A percentile compares a stretch with the other conserved stretches of the same genome.
Conservation (phyloP, 2,888 invertebrate species). For the Ormyrus nitidulus region DNA sequence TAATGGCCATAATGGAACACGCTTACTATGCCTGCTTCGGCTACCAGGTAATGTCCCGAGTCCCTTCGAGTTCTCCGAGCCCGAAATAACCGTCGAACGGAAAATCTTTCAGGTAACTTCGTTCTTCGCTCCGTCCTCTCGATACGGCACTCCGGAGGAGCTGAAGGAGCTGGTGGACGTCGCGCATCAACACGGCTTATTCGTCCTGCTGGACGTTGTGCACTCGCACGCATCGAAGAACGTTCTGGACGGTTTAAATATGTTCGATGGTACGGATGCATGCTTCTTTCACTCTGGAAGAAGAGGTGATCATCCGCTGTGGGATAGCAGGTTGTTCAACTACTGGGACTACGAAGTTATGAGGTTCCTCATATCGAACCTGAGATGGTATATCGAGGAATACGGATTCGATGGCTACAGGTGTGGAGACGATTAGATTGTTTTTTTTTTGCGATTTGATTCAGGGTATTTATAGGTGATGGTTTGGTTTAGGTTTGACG, state of each 20-base stretch:
- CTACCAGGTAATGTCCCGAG: conserved; percentile 84
- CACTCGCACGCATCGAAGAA: conserved; percentile 99
- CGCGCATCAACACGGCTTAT: conserved; percentile 92
- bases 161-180: conserved; percentile 94
- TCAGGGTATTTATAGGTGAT: too few species aligned
- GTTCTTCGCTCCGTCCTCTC: conserved; percentile 76
- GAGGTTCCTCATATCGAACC: conserved; percentile 96
- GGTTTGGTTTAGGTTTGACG: conserved; percentile 87
- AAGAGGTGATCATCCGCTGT: conserved; percentile 92
- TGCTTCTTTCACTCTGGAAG: conserved; percentile 96
- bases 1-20: conserved; percentile 99
- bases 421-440: conserved; percentile 70
- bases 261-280: conserved; percentile 95
- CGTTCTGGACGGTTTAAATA: conserved; percentile 95
- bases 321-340: conserved; percentile 99
- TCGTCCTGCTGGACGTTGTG: conserved; percentile 95
- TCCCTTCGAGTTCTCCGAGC: too few species aligned
- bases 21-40: conserved; percentile 99
- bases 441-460: too few species aligned
- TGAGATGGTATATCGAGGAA: conserved; percentile 98
- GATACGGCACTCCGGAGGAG: conserved; percentile 97
- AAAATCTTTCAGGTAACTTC: conserved; percentile 68
- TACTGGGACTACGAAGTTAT: conserved; percentile 96
- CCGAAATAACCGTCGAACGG: too few species aligned
- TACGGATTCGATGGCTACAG: conserved; percentile 99